Base-by-base conservation (phyloP, 2,888 invertebrate genomes). In the Pediacus dermestoides region DNA sequence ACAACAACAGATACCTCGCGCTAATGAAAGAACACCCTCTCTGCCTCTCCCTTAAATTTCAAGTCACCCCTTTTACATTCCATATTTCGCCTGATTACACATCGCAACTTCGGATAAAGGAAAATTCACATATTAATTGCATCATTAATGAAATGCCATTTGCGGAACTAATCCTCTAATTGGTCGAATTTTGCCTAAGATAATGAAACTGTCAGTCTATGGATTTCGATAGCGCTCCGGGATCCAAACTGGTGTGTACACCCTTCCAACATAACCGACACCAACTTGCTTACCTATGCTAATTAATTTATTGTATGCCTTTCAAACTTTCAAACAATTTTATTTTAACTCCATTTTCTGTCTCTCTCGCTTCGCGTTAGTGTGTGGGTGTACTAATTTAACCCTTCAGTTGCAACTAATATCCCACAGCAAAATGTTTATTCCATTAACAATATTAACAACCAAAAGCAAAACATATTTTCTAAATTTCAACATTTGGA, bases 1-100 rank as follows among this genome's bases (percentile, higher is more conserved):
- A 70, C 68, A 69, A 69, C 68, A 69, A 68, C 68, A 67, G 66
- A 68, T 67, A 68, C 64, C 66, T 62, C 62, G 64, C 66, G 60
- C 67, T 68, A 68, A 70, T 69, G 68, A 70, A 68, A 68, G 62
- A 58, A 53, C 61, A 56, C 55, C 54, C 50, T 47, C 39, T 35
- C 39, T 42, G 28, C 30, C 37, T 25, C 34, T 34, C 40, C 37
- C 27, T 27, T 18, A 36, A 21, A 26, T 31, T 27, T 39, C 27
- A 28, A 10, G 7, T 28, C 28, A 11, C 32, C 26, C 37, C 31
- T 34, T 34, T 46, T 44, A 44, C 53, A 48, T 50, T 50, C 58
- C 60, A 60, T 59, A 60, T 60, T 60, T 62, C 56, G 58, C 57
- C 57, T 58, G 61, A 61, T 60, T 61, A 58, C 60, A 58, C 60